Conservation (phyloP, 2,797 vertebrate genomes). For the Sciurus vulgaris region DNA sequence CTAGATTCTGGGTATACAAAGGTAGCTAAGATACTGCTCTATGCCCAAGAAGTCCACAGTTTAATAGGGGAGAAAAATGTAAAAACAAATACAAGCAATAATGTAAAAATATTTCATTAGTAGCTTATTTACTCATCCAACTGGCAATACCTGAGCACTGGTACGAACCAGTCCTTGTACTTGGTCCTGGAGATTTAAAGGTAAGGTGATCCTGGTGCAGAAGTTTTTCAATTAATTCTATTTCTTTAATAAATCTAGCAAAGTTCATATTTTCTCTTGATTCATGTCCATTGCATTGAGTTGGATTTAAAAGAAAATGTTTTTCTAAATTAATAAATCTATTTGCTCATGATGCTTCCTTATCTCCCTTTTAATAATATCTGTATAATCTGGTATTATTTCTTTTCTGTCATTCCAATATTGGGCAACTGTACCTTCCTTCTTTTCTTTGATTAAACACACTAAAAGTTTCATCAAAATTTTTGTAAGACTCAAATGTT, state of each 20-base stretch:
- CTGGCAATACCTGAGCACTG: not conserved
- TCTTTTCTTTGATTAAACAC: slow-evolving; percentile 17
- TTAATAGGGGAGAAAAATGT: not conserved
- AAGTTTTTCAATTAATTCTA: slow-evolving; percentile 6
- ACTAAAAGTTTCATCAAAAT: not conserved
- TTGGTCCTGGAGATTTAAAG: not conserved
- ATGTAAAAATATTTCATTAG: not conserved
- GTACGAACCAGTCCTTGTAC: not conserved
- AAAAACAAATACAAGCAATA: not conserved
- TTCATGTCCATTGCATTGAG: not conserved
- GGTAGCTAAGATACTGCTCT: not conserved
- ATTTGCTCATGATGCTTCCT: not conserved
- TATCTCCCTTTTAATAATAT: not conserved
- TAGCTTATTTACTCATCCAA: not conserved
- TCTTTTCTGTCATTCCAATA: not conserved
- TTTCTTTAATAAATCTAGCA: not conserved
- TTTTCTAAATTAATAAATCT: not conserved
- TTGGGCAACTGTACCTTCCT: not conserved
- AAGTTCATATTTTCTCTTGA: not conserved
- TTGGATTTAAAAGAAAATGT: not conserved
- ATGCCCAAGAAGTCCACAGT: not conserved
- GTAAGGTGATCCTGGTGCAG: not conserved
- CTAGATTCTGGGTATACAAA: not conserved
- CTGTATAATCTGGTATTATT: not conserved
- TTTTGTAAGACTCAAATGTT: not conserved